Evolutionary conservation across 1,140 invertebrate genomes (phyloP).

Genomic region (Conus ventricosus): DNA sequence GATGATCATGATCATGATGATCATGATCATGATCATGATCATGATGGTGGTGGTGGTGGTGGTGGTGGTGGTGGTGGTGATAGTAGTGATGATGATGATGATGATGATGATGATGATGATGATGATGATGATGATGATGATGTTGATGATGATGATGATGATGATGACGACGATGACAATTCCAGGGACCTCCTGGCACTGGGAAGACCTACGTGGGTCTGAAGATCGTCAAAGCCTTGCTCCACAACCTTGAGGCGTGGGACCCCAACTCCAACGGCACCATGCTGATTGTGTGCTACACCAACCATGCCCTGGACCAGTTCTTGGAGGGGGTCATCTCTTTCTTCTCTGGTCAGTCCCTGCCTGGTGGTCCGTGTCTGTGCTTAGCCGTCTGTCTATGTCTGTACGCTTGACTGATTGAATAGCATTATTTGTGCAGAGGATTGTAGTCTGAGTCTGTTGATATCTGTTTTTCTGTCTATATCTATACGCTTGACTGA

Average conservation of each 20-base stretch:
- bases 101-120: constrained; percentile 21
- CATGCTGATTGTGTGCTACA: constrained; percentile 88
- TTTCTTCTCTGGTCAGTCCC: constrained; percentile 32
- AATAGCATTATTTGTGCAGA: constrained; percentile 62
- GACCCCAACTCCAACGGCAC: constrained; percentile 66
- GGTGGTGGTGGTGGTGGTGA: no score
- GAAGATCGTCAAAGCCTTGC: constrained; percentile 70
- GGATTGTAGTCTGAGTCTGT: no score
- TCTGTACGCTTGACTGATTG: not conserved
- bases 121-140: constrained; percentile 18
- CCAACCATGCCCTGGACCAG: constrained; percentile 92
- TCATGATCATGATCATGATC: not conserved
- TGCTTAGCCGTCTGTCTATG: no score
- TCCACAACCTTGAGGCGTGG: constrained; percentile 67
- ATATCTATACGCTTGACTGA: not conserved
- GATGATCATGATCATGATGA: constrained; percentile 10
- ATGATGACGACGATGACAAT: not conserved
- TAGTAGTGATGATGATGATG: not conserved
- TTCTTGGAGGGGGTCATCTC: constrained; percentile 83
- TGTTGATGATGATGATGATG: constrained; percentile 7
- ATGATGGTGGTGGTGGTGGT: no score
- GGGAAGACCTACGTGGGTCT: constrained; percentile 72
- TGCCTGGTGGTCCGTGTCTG: no score
- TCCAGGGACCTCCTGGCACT: constrained; percentile 80
- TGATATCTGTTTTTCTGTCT: no score